Conservation (phyloP, 1,140 invertebrate species). For the Psilanteris sp. region DNA sequence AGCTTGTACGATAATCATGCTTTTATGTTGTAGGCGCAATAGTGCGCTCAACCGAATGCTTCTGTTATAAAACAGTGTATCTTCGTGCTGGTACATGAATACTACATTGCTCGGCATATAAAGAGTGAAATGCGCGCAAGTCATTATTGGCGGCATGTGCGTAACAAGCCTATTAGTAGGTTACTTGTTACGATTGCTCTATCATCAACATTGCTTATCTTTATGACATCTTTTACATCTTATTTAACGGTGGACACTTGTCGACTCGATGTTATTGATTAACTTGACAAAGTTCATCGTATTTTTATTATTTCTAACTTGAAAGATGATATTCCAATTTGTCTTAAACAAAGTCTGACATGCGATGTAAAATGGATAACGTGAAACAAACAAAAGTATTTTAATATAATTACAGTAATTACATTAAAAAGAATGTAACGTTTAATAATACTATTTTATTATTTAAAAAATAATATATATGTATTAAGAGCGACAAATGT, state of each 20-base stretch:
- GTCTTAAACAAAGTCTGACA: too few species aligned
- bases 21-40: conserved; percentile 37
- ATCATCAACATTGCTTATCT: conserved; percentile 16
- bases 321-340: too few species aligned
- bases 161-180: conserved; percentile 71
- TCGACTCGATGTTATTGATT: too few species aligned
- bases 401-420: too few species aligned
- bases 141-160: conserved; percentile 59
- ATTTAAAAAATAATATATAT: too few species aligned
- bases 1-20: conserved; percentile 30
- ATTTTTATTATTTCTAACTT: too few species aligned
- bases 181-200: conserved; percentile 63
- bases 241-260: not conserved
- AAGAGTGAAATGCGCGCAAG: conserved; percentile 23
- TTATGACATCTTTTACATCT: conserved; percentile 32
- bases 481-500: too few species aligned
- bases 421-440: too few species aligned
- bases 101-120: conserved; percentile 33
- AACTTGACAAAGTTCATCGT: too few species aligned
- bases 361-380: too few species aligned
- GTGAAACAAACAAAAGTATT: too few species aligned
- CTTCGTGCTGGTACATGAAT: conserved; percentile 27
- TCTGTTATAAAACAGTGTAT: conserved; percentile 31
- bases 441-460: too few species aligned
- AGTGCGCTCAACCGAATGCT: conserved; percentile 22